Base-by-base conservation (phyloP, 1,140 invertebrate genomes). In the Nebria ingens region DNA sequence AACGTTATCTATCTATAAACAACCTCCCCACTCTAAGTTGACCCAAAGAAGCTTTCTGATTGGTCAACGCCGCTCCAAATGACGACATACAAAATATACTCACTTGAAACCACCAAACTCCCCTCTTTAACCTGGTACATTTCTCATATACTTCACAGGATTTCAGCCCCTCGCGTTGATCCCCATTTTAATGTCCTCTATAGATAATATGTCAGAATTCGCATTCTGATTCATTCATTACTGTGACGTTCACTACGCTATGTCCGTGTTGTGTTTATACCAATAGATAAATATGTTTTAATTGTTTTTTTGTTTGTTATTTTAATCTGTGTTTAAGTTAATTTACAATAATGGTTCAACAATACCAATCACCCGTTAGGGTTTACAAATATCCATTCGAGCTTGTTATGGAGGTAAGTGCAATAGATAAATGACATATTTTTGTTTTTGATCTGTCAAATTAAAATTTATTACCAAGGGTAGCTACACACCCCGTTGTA, bases 361-460 rank as follows among this genome's bases (percentile, higher is more conserved):
- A 94, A 70, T 98, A 96, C 73, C 89, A 93, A 68, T 93, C 91
- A 56, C 93, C 93, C 60, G 88, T 97, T 2, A 82, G 93, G 76
- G 90, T 97, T 55, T 97, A 97, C 77, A 97, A 97, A 75, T 87
- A 93, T 72, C 90, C 93, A 22, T 98, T 98, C 72, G 92, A 97
- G 72, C 79, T 97, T 65, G 91, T 97, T 53, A 97, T 97, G 93
- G 86, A 86, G 77, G 94, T 95, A 77, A 83, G 89, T 88, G 70
- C 62, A 52, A 29, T 64, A 57, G n/a, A n/a, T n/a, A n/a, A n/a
- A n/a, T n/a, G n/a, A n/a, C n/a, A n/a, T n/a, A 17, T 45, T 25
- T 29, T 45, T 17, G 9, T 17, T 12, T 45, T 17, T 3, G 9
- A 45, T 11, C 40, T 45, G 40, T 45, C 40, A 45, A 45, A 45